Conservation (phyloP, 2,888 invertebrate species). For the Litoditis marina region DNA sequence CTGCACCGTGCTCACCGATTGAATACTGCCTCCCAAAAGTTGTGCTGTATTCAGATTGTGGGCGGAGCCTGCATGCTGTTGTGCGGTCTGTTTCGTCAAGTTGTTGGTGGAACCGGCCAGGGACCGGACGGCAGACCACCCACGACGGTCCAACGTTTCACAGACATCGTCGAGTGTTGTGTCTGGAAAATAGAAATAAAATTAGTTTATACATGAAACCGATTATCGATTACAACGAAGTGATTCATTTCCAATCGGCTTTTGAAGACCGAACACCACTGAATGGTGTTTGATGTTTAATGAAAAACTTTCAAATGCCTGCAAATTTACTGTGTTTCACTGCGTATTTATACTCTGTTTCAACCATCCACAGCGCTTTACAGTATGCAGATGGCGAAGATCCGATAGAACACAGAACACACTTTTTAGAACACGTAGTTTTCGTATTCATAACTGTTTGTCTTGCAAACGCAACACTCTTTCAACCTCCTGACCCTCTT, state of each 20-base stretch:
- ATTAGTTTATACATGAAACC: not conserved
- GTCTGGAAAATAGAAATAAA: slow-evolving; percentile 29
- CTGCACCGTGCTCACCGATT: too few relatives aligned
- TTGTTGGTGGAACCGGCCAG: not conserved
- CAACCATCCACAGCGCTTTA: too few relatives aligned
- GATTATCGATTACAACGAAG: too few relatives aligned
- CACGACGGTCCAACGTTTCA: slow-evolving; percentile 28
- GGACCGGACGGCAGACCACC: slow-evolving; percentile 21
- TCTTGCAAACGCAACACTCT: too few relatives aligned
- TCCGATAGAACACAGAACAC: too few relatives aligned
- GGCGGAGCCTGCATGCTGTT: slow-evolving; percentile 18
- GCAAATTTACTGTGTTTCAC: not conserved
- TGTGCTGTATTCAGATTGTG: slow-evolving; percentile 29
- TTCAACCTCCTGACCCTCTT: too few relatives aligned
- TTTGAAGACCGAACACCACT: too few relatives aligned
- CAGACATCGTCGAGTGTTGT: slow-evolving; percentile 27
- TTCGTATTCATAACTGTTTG: too few relatives aligned
- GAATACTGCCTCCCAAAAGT: too few relatives aligned
- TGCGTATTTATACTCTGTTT: not conserved
- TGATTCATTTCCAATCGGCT: too few relatives aligned
- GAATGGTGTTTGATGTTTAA: not conserved
- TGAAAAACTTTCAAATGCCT: not conserved
- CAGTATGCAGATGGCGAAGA: too few relatives aligned
- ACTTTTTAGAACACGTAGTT: too few relatives aligned
- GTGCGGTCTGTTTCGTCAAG: not conserved